Evolutionary conservation across 2,888 invertebrate genomes (phyloP).

Genomic region (Spisula solida): DNA sequence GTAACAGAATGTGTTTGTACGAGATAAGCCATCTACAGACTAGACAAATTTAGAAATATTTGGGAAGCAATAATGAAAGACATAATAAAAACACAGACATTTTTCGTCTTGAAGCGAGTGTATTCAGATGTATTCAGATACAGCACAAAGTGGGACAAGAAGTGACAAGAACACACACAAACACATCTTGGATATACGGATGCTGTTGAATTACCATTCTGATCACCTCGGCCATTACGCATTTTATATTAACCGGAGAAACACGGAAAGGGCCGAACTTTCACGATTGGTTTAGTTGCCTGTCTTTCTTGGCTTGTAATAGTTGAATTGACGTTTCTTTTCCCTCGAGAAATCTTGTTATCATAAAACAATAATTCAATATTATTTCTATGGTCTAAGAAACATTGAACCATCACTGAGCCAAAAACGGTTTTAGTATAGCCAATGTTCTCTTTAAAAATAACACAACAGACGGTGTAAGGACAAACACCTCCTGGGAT

Average conservation of each 20-base stretch:
- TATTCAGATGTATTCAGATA: not conserved
- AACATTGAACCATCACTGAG: not conserved
- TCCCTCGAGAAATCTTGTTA: slow-evolving; percentile 13
- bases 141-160: not conserved
- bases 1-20: too few relatives aligned
- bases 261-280: too few relatives aligned
- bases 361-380: not conserved
- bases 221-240: too few relatives aligned
- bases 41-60: too few relatives aligned
- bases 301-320: not conserved
- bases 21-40: too few relatives aligned
- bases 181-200: not conserved
- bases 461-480: not conserved
- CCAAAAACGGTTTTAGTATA: not conserved
- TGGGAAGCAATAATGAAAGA: too few relatives aligned
- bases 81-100: not conserved
- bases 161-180: not conserved
- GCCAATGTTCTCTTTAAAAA: not conserved
- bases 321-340: not conserved
- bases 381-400: not conserved
- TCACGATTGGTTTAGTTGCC: not conserved
- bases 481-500: not conserved
- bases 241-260: too few relatives aligned
- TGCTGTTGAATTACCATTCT: not conserved
- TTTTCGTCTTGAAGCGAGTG: not conserved